Base-by-base conservation (phyloP, 1,140 invertebrate genomes). In the Achroia grisella region DNA sequence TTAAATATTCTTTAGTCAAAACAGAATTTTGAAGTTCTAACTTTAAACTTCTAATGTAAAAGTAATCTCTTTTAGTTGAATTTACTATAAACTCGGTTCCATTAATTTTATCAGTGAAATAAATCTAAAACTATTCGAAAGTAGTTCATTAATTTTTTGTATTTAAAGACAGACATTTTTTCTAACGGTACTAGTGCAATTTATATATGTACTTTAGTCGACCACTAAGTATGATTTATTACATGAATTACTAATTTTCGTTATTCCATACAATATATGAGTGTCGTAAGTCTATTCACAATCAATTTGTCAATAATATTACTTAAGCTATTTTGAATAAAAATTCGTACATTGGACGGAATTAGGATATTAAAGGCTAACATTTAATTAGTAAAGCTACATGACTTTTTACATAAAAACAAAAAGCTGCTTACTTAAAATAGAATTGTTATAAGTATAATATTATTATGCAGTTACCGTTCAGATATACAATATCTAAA, bases 311-410 rank as follows among this genome's bases (percentile, higher is more conserved):
- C 35, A 35, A 6, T 13, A 35, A 6, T 13, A 14, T 14, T 35
- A 14, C 8, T 35, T 35, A 23, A 23, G 6, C 6, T 23, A 23
- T 23, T 3, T 23, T 23, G 6, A 23, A 23, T 23, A 23, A 23
- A 23, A 48, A 52, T 45, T 55, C 42, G 55, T 61, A 54, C 46
- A 63, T 23, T 72, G 77, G 72, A 81, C 75, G 80, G 77, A 80
- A 67, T 75, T 56, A 74, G 44, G 6, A 23, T 23, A 67, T 63
- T 54, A 68, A 54, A 12, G 60, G 62, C 61, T 62, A 67, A 49
- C 53, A 56, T 73, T 67, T 58, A 74, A 76, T 81, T 81, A 81
- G 72, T 81, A 84, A 75, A 79, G 75, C 76, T 80, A 62, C 71
- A 69, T 73, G 75, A 78, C 76, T 81, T 81, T 80, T 75, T 81